Conservation (phyloP, 2,797 vertebrate genomes). For the Chloroceryle inda region DNA sequence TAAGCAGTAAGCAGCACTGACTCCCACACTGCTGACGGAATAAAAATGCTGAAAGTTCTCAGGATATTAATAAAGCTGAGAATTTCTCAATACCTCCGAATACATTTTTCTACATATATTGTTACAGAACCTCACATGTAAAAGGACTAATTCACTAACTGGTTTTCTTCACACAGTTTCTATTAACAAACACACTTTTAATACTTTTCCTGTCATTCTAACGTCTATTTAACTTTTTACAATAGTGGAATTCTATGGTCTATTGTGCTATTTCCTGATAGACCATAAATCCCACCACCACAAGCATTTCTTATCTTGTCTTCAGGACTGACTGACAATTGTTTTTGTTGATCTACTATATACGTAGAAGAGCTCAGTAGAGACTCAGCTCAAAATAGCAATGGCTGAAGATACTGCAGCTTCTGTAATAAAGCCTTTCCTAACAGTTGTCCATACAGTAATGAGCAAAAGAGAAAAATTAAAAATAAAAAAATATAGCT, state of each 20-base stretch:
- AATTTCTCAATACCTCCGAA: neutral
- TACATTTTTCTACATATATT: neutral
- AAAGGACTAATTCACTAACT: neutral
- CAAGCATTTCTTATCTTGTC: neutral
- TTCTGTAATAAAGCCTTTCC: neutral
- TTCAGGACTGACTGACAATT: neutral
- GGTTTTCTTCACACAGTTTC: neutral
- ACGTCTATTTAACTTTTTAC: neutral
- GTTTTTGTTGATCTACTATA: neutral
- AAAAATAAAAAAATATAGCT: neutral
- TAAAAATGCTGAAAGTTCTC: neutral
- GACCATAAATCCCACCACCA: neutral
- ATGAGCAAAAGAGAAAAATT: neutral
- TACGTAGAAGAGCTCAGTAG: neutral
- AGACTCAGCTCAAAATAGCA: neutral
- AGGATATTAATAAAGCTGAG: neutral
- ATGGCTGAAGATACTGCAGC: neutral
- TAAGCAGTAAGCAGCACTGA: neutral
- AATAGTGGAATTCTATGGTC: neutral
- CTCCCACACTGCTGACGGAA: neutral
- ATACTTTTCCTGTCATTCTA: slow-evolving; percentile 36
- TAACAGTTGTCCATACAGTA: neutral
- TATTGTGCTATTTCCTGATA: slow-evolving; percentile 5
- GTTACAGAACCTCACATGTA: neutral
- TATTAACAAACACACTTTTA: neutral